phyloP scores from a whole-genome alignment of 2,888 invertebrate species.

The Caenorhabditis wallacei region DNA sequence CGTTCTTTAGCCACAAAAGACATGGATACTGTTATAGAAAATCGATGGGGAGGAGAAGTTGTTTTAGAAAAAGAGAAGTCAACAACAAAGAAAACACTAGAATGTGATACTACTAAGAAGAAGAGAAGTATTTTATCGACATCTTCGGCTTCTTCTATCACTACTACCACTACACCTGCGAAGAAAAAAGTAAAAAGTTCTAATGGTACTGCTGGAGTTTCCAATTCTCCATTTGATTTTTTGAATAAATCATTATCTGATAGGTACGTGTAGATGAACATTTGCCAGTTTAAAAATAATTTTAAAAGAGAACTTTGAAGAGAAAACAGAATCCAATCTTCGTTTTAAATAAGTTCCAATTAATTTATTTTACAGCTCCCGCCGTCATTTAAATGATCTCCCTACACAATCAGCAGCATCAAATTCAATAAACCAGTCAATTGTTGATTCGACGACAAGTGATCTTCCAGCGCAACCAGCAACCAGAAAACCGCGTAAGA shows the following conservation, averaged over 20 bases:
- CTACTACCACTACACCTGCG: not conserved
- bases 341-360: too few species aligned
- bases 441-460: constrained; percentile 32
- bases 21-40: constrained; percentile 25
- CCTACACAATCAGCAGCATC: not conserved
- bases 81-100: not conserved
- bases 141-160: not conserved
- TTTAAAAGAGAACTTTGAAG: too few species aligned
- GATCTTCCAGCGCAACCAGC: not conserved
- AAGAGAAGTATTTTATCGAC: not conserved
- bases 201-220: not conserved
- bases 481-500: not conserved
- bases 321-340: too few species aligned
- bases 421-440: not conserved
- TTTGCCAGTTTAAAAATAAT: too few species aligned
- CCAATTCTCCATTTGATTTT: not conserved
- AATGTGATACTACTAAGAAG: not conserved
- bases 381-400: too few species aligned
- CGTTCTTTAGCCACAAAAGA: not conserved
- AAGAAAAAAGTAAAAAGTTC: not conserved
- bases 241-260: not conserved
- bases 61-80: not conserved
- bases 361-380: too few species aligned
- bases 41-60: constrained; percentile 5
- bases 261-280: not conserved